phyloP scores from a whole-genome alignment of 1,140 invertebrate genomes.

The Diuraphis noxia region DNA sequence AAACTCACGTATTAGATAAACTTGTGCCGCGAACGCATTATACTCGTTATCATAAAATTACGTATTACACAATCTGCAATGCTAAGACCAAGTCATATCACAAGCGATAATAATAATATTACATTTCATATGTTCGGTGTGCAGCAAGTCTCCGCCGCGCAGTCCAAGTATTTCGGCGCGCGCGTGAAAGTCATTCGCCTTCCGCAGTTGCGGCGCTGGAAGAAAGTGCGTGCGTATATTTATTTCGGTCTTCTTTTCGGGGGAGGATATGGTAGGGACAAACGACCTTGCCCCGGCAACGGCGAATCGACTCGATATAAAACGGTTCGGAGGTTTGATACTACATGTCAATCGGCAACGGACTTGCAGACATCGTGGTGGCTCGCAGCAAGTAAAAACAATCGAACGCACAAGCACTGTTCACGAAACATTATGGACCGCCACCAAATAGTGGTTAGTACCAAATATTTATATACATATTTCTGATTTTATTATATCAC shows the following conservation, averaged over 20 bases:
- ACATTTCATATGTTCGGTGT: background rate
- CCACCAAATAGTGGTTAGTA: constrained; percentile 52
- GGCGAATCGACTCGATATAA: constrained; percentile 26
- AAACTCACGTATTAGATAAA: background rate
- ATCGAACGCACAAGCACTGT: background rate
- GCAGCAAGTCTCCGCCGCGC: background rate
- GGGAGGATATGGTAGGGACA: constrained; percentile 27
- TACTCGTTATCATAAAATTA: background rate
- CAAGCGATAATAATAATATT: background rate
- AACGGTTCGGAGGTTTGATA: constrained; percentile 37
- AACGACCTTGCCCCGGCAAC: constrained; percentile 36
- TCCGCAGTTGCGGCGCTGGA: background rate
- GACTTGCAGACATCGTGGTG: constrained; percentile 46
- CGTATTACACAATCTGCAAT: background rate
- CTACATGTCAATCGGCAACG: constrained; percentile 43
- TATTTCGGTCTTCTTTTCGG: constrained; percentile 13
- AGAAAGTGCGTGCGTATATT: constrained; percentile 8
- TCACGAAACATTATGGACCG: constrained; percentile 23
- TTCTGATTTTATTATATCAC: background rate
- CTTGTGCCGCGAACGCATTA: background rate
- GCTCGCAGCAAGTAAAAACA: background rate
- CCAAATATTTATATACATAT: background rate
- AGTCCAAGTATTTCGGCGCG: background rate
- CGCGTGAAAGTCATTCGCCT: constrained; percentile 35
- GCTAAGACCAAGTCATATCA: background rate